Base-by-base conservation (phyloP, 30 jellyfish, hydroid and myxozoan genomes). In the Catostylus mosaicus region DNA sequence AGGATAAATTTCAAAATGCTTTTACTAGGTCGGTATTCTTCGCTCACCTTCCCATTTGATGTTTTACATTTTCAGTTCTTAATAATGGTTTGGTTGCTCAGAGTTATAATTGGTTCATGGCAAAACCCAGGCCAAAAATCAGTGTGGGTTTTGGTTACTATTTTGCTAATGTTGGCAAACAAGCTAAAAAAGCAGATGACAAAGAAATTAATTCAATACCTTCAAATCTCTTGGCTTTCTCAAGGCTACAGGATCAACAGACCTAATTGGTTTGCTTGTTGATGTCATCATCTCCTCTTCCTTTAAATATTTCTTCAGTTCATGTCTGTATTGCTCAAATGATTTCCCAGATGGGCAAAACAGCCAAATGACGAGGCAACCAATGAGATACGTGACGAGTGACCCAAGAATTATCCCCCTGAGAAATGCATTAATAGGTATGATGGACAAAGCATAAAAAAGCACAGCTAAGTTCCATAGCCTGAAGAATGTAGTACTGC, bases 311-410 rank as follows among this genome's bases (percentile, higher is more conserved):
- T 66, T 43, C 69, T 89, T 88, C 50, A 95, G 43, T 33, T 95
- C 99, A 19, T 63, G 50, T 38, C 75, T 80, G 65, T 95, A 95
- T 46, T 88, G 96, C 65, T 88, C 89, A 47, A 71, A 50, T 14
- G 96, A 81, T 45, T 85, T 96, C 27, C 89, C 97, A 24, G 99
- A 95, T 5, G 99, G 97, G 77, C 99, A 88, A 35, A 95, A 73
- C 47, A 82, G 70, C 97, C 97, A 81, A 6, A 89, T 73, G 4
- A 82, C 68, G 2, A 89, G 71, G 30, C 99, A 95, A 18, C 99
- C 94, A 59, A 52, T 50, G 30, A 95, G 84, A 70, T 95, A 95
- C 75, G 78, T 83, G 29, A 84, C 27, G 10, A 95, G 45, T 29
- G 89, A 80, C 5, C 99, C 97, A 26, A 87, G 46, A 18, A 82